A percentile compares a stretch with the other conserved stretches of the same genome.
Conservation (phyloP, 2,797 vertebrate species). For the Forpus xanthops region DNA sequence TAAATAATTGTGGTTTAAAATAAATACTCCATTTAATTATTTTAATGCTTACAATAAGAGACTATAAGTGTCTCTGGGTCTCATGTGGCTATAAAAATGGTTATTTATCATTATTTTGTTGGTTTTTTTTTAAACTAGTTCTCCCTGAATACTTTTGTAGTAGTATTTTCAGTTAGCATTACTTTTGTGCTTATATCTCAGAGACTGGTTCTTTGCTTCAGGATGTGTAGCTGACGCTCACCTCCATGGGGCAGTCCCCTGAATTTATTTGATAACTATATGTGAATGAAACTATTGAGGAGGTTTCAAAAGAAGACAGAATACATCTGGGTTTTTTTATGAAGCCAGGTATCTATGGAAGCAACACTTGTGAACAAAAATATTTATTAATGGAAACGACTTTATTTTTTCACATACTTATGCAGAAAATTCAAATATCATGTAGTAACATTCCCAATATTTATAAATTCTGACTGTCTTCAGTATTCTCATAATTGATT, state of each 20-base stretch:
- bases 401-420: neutral
- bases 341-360: constrained; percentile 1
- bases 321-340: neutral
- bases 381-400: neutral
- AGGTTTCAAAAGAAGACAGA: neutral
- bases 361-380: neutral
- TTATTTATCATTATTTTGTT: neutral
- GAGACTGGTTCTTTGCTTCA: constrained; percentile 25
- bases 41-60: neutral
- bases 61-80: neutral
- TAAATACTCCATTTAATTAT: neutral
- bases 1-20: constrained; percentile 5
- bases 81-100: neutral
- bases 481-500: constrained; percentile 36
- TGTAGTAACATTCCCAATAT: neutral
- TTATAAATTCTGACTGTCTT: neutral
- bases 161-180: constrained; percentile 35
- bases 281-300: neutral
- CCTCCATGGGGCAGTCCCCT: neutral
- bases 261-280: constrained; percentile 11
- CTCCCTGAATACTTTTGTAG: neutral
- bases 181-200: constrained; percentile 1
- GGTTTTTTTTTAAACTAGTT: neutral
- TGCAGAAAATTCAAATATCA: constrained; percentile 4
- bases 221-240: neutral